Percentiles rank a stretch among this genome's conserved stretches.
Evolutionary conservation across 2,888 invertebrate genomes (phyloP).

Genomic region (Pyralis farinalis): DNA sequence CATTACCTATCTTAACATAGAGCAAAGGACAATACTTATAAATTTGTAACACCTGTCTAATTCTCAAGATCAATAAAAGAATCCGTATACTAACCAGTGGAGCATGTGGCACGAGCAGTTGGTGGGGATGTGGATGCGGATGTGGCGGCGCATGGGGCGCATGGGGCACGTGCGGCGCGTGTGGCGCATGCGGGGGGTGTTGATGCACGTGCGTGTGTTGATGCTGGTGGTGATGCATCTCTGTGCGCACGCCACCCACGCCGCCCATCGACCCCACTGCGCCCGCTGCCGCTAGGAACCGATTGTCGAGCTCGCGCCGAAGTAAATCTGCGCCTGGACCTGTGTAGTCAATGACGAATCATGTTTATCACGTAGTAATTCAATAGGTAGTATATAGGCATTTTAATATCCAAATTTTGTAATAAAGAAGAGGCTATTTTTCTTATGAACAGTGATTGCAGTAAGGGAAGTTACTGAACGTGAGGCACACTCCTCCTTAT

Average conservation of each 20-base stretch:
- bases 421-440: no score
- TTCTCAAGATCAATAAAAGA: no score
- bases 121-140: slow-evolving; percentile 47
- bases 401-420: no score
- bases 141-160: slow-evolving; percentile 53
- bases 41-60: no score
- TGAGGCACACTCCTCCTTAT: no score
- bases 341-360: slow-evolving; percentile 35
- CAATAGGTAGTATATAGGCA: no score
- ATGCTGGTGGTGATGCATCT: slow-evolving; percentile 96
- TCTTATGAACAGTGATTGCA: no score
- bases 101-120: slow-evolving; percentile 58
- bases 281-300: slow-evolving; percentile 94
- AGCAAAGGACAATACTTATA: no score
- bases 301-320: slow-evolving; percentile 93
- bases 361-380: no score
- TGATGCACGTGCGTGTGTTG: slow-evolving; percentile 96
- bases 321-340: slow-evolving; percentile 88
- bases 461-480: no score
- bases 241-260: slow-evolving; percentile 85
- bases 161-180: slow-evolving; percentile 84
- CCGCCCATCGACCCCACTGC: slow-evolving; percentile 79
- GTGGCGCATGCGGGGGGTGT: slow-evolving; percentile 87
- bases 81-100: slow-evolving; percentile 72
- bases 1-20: no score